phyloP scores from a whole-genome alignment of 2,113 vertebrate species.

The Callopanchax toddi region DNA sequence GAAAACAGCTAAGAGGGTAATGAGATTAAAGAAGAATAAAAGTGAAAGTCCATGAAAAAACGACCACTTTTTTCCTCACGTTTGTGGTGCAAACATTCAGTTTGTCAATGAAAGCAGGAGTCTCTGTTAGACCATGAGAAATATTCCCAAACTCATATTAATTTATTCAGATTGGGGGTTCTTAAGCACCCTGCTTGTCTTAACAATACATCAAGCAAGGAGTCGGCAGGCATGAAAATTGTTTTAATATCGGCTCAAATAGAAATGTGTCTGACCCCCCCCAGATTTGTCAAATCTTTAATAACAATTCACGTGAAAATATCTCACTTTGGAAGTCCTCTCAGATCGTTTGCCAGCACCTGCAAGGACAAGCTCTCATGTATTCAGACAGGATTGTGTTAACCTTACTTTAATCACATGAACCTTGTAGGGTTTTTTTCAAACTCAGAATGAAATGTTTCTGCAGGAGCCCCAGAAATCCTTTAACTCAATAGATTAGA shows the following conservation, averaged over 20 bases:
- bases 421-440: conserved; percentile 37
- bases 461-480: conserved; percentile 60
- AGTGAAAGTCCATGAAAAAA: conserved; percentile 71
- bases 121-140: conserved; percentile 64
- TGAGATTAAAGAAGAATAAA: conserved; percentile 76
- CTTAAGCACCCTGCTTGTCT: conserved; percentile 62
- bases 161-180: conserved; percentile 68
- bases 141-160: conserved; percentile 75
- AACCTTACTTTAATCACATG: conserved; percentile 44
- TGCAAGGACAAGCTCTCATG: conserved; percentile 19
- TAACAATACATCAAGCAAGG: conserved; percentile 75
- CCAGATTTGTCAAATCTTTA: conserved; percentile 62
- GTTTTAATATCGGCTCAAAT: conserved; percentile 59
- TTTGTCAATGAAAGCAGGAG: conserved; percentile 42
- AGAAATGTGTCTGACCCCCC: conserved; percentile 58
- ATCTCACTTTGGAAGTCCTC: conserved; percentile 51
- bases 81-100: conserved; percentile 61
- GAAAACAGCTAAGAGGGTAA: conserved; percentile 78
- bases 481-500: conserved; percentile 53
- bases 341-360: conserved; percentile 65
- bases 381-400: conserved; percentile 40
- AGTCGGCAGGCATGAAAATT: conserved; percentile 60
- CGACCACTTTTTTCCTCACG: conserved; percentile 48
- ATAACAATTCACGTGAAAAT: conserved; percentile 60
- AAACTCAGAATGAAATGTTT: conserved; percentile 48